These are phyloP conservation scores for Luffia ferchaultella DNA, from an alignment of 2,888 invertebrate species.

Conservation along the genomic window DNA sequence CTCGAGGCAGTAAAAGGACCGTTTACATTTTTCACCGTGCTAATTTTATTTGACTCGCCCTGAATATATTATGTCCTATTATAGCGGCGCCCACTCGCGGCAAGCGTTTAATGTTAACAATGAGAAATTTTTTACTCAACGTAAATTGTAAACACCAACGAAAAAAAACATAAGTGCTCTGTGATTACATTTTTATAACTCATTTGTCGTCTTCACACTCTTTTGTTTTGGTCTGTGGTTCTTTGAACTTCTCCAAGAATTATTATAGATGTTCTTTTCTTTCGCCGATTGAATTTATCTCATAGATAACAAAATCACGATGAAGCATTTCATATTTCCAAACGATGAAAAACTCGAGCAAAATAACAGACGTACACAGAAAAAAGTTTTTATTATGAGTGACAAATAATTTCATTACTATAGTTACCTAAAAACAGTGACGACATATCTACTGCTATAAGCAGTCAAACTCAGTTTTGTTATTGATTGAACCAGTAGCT, in stretches of 20 bases:
- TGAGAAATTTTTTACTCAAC: conserved; percentile 40
- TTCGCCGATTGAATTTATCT: too few relatives aligned
- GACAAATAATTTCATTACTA: too few relatives aligned
- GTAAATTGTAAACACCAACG: conserved; percentile 53
- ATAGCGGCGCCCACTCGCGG: conserved; percentile 45
- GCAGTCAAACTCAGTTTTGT: too few relatives aligned
- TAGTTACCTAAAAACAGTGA: too few relatives aligned
- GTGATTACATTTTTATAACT: conserved; percentile 46
- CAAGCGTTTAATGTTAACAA: conserved; percentile 54
- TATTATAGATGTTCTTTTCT: too few relatives aligned
- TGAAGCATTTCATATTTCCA: too few relatives aligned
- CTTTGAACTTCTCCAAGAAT: background rate
- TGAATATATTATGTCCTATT: conserved; percentile 65
- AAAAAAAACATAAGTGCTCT: conserved; percentile 45
- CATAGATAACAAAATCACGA: too few relatives aligned
- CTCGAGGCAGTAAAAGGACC: conserved; percentile 50
- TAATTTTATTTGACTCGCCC: conserved; percentile 64
- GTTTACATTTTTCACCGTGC: conserved; percentile 65
- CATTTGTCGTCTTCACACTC: conserved; percentile 33
- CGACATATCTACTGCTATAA: too few relatives aligned
- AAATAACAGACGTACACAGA: too few relatives aligned
- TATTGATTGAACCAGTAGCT: too few relatives aligned
- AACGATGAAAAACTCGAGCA: too few relatives aligned
- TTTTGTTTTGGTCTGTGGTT: background rate
- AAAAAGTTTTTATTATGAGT: too few relatives aligned